Evolutionary conservation across 2,113 vertebrate genomes (phyloP).

Genomic region (Thomomys bottae): DNA sequence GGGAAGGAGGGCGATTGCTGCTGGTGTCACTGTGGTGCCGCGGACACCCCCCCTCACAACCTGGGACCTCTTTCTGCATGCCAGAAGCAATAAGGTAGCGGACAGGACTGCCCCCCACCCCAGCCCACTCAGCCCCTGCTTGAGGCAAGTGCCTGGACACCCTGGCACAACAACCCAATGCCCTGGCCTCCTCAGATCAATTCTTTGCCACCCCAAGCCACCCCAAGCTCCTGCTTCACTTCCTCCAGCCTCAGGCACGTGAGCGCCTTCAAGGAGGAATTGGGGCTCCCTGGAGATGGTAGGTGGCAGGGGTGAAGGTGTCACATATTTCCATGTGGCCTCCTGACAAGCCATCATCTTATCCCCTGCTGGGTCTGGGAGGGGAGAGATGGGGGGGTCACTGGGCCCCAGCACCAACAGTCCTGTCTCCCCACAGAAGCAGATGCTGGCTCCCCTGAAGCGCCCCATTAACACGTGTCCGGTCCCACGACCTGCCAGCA

Average conservation of each 20-base stretch:
- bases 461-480: neutral
- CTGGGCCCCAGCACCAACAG: neutral
- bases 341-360: neutral
- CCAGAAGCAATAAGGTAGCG: neutral
- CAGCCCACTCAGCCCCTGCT: neutral
- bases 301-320: neutral
- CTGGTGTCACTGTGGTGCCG: too few relatives aligned
- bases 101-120: neutral
- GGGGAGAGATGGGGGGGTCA: neutral
- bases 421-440: neutral
- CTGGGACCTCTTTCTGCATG: neutral
- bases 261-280: neutral
- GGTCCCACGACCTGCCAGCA: neutral
- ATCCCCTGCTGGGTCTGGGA: neutral
- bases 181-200: neutral
- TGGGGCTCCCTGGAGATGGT: neutral
- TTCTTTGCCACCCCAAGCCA: neutral
- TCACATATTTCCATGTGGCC: neutral
- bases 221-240: fast-evolving
- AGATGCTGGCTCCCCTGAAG: neutral
- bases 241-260: neutral
- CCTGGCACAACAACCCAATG: fast-evolving
- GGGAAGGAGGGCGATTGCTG: too few relatives aligned
- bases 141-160: too few relatives aligned
- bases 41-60: too few relatives aligned